Percentiles rank a stretch among this genome's conserved stretches.
Evolutionary conservation across 2,888 invertebrate species (phyloP).

Genomic region (Ametastegia equiseti): DNA sequence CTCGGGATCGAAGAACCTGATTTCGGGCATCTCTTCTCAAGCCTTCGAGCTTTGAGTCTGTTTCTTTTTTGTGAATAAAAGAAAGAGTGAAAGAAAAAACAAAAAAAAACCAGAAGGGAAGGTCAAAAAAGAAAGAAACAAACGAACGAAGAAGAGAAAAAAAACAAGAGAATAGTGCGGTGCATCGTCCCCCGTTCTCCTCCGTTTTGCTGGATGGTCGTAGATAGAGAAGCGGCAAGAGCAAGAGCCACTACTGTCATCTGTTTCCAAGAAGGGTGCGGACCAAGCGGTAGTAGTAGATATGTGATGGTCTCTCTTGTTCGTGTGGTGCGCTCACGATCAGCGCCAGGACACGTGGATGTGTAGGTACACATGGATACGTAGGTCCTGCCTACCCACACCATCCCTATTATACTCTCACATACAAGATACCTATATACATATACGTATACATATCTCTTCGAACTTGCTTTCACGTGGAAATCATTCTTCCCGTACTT

Average conservation of each 20-base stretch:
- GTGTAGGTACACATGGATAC: slow-evolving; percentile 58
- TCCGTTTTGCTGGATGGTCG: slow-evolving; percentile 20
- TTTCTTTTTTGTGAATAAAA: too few species aligned
- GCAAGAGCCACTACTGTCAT: slow-evolving; percentile 43
- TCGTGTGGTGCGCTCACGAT: slow-evolving; percentile 56
- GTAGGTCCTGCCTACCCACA: not conserved
- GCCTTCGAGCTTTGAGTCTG: too few species aligned
- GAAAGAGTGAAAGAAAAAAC: not conserved
- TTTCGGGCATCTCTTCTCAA: slow-evolving; percentile 3
- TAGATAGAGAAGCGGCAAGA: too few species aligned
- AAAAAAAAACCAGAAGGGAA: not conserved
- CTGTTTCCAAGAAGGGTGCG: slow-evolving; percentile 44
- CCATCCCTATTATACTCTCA: not conserved
- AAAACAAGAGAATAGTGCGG: not conserved
- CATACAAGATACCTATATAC: not conserved
- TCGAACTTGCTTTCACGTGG: slow-evolving; percentile 12
- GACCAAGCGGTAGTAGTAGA: slow-evolving; percentile 23
- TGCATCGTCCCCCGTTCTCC: not conserved
- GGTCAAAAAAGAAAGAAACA: not conserved
- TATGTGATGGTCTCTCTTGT: slow-evolving; percentile 46
- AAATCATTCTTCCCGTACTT: not conserved
- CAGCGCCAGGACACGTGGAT: slow-evolving; percentile 61
- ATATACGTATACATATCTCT: not conserved
- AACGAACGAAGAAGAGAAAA: not conserved
- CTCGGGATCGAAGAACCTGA: slow-evolving; percentile 32